These are phyloP conservation scores for Scaptomyza graminum DNA, from an alignment of 1,140 invertebrate genomes.

Conservation along the genomic window DNA sequence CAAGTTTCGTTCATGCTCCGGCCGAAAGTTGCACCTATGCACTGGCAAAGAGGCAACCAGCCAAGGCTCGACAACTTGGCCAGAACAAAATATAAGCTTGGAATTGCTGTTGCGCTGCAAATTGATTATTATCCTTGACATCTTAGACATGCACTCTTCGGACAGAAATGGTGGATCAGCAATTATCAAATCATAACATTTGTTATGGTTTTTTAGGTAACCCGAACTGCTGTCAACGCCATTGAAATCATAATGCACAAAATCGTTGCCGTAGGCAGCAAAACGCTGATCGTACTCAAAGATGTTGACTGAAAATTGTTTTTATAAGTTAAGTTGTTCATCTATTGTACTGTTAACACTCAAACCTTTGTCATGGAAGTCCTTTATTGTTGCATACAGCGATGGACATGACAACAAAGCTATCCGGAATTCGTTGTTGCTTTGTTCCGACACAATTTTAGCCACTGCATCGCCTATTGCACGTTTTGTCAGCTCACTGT, in stretches of 20 bases:
- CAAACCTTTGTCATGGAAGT: slow-evolving; percentile 63
- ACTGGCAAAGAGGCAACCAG: slow-evolving; percentile 88
- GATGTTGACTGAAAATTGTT: slow-evolving; percentile 87
- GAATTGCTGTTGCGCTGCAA: slow-evolving; percentile 86
- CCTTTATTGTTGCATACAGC: slow-evolving; percentile 89
- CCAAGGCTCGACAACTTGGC: slow-evolving; percentile 90
- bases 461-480: slow-evolving; percentile 88
- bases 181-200: slow-evolving; percentile 92
- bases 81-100: slow-evolving; percentile 95
- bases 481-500: slow-evolving; percentile 90
- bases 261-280: slow-evolving; percentile 90
- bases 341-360: neutral
- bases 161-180: slow-evolving; percentile 97
- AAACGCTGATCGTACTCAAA: slow-evolving; percentile 94
- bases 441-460: slow-evolving; percentile 36
- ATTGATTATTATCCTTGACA: slow-evolving; percentile 90
- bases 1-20: slow-evolving; percentile 93
- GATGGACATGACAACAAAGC: slow-evolving; percentile 96
- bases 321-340: neutral
- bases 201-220: slow-evolving; percentile 86
- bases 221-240: slow-evolving; percentile 86
- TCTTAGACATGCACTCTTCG: slow-evolving; percentile 95
- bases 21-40: slow-evolving; percentile 89
- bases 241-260: slow-evolving; percentile 95
- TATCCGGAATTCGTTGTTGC: slow-evolving; percentile 86